A percentile compares a stretch with the other conserved stretches of the same genome.
These are phyloP conservation scores for Dorcus parallelipipedus DNA, from an alignment of 2,888 invertebrate genomes.

Conservation along the genomic window DNA sequence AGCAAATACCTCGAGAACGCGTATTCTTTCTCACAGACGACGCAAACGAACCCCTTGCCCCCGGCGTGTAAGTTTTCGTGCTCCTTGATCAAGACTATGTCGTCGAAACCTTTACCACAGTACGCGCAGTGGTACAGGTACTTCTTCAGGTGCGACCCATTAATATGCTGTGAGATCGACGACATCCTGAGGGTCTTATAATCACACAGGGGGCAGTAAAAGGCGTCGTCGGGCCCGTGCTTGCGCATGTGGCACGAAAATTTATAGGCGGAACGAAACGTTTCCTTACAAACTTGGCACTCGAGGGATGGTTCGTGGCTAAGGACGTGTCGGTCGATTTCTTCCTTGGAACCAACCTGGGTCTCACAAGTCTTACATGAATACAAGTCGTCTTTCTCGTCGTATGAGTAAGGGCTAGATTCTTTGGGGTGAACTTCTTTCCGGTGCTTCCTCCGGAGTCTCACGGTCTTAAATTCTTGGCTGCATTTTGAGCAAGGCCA, in stretches of 20 bases:
- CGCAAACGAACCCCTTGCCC: conserved; percentile 48
- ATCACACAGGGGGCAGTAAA: conserved; percentile 36
- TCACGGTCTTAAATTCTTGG: conserved; percentile 32
- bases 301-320: conserved; percentile 25
- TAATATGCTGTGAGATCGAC: conserved; percentile 53
- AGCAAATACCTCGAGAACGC: conserved; percentile 35
- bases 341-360: conserved; percentile 32
- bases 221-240: conserved; percentile 33
- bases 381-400: conserved; percentile 30
- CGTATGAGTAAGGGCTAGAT: conserved; percentile 18
- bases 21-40: conserved; percentile 48
- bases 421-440: conserved; percentile 17
- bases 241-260: conserved; percentile 36
- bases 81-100: conserved; percentile 45
- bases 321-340: conserved; percentile 34
- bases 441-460: conserved; percentile 35
- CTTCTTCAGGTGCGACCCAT: conserved; percentile 53
- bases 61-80: conserved; percentile 48
- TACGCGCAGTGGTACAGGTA: conserved; percentile 49
- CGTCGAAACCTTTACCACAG: conserved; percentile 52
- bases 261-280: conserved; percentile 39
- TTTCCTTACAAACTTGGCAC: conserved; percentile 22
- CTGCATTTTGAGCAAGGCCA: conserved; percentile 39
- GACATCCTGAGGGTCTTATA: conserved; percentile 33
- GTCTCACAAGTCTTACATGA: conserved; percentile 35